phyloP scores from a whole-genome alignment of 2,113 vertebrate species.

The Periophthalmodon schlosseri region DNA sequence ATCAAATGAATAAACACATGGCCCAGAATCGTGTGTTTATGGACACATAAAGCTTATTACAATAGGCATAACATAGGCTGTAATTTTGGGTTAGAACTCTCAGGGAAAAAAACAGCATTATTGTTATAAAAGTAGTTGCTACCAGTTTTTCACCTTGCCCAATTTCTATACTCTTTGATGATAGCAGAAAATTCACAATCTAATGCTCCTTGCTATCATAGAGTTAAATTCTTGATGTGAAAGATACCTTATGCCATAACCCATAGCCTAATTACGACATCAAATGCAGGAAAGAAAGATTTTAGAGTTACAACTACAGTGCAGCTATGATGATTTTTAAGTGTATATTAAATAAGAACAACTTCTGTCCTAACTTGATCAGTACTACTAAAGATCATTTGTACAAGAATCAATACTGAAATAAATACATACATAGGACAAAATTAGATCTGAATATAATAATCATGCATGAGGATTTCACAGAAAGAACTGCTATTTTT shows the following conservation, averaged over 20 bases:
- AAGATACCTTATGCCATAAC: background rate
- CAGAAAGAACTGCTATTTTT: too few species aligned
- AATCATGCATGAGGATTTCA: too few species aligned
- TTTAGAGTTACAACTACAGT: background rate
- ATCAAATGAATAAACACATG: background rate
- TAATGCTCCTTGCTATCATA: background rate
- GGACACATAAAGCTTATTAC: background rate
- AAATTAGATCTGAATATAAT: too few species aligned
- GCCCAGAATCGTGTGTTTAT: background rate
- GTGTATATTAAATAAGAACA: background rate
- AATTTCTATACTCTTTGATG: background rate
- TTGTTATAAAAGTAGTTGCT: background rate
- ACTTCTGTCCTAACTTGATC: background rate
- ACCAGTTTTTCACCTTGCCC: background rate
- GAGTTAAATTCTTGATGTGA: too few species aligned
- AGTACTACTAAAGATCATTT: too few species aligned
- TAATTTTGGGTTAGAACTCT: background rate
- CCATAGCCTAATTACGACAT: background rate
- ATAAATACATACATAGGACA: too few species aligned
- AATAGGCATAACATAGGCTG: too few species aligned
- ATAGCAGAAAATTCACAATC: too few species aligned
- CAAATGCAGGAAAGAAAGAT: background rate
- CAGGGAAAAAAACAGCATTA: background rate
- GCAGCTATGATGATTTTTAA: background rate
- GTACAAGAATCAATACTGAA: too few species aligned